Evolutionary conservation across 1,140 invertebrate genomes (phyloP), one percentile per base, ranked within the genome.

Genomic region (Drosophila aff.): DNA sequence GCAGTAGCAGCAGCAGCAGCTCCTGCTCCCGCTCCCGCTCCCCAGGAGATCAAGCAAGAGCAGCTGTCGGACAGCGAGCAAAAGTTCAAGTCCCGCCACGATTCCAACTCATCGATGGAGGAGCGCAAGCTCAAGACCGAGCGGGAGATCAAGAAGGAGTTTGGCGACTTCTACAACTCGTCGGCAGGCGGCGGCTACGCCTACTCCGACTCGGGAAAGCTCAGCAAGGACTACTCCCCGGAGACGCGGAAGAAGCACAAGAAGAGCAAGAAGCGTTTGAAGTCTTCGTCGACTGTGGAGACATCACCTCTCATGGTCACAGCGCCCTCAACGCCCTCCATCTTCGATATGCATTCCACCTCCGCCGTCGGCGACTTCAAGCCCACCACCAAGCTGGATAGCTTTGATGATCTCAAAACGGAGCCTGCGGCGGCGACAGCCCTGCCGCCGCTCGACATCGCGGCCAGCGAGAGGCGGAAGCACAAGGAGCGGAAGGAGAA

Each of bases 231-330:
- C 18, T 92, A 81, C 55, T 92, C 92, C 0, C 83, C 91, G 28
- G 95, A 96, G 79, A 86, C 94, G 33, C 93, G 96, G 6, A 97
- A 96, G 82, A 97, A 97, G 82, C 96, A 97, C 79, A 97, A 97
- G 91, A 97, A 97, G 93, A 97, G 97, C 82, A 96, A 97, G 86
- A 97, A 96, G 84, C 95, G 96, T 7, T 95, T 96, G 60, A 97
- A 97, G 85, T 95, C 94, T 74, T 95, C 94, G 3, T 93, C 60
- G 1, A 65, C 80, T 5, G 81, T 65, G 21, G 61, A 71, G 33
- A 62, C 59, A 6, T 74, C 69, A 2, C 49, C 76, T 2, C 43
- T 60, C 6, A 6, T 73, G 31, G 49, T 67, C 47, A 33, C 44
- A 15, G 23, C 64, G 9, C 46, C 71, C 3, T 41, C 47, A 10